Base-by-base conservation (phyloP, 1,140 invertebrate species). In the Ylistrum balloti region DNA sequence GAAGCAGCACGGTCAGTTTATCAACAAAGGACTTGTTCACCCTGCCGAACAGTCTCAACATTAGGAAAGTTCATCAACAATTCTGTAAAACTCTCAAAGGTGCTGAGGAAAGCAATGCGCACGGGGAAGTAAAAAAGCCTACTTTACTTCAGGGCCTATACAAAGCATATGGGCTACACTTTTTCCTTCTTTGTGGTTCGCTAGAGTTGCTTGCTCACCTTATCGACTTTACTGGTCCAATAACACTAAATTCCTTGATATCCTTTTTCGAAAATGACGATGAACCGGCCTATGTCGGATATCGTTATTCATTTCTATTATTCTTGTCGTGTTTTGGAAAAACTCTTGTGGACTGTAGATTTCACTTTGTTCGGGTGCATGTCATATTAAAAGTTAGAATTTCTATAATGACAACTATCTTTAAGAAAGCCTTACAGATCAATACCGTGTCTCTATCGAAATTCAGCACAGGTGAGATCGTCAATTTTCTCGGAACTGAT, bases 391-490 rank as follows among this genome's bases (percentile, higher is more conserved):
- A 28, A 74, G 17, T 11, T 7, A 74, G 56, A n/a, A 74, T 74
- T 74, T 74, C 56, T 28, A 28, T 74, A 5, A 74, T 74, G 56
- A 74, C 56, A 28, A 74, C 56, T 28, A n/a, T 74, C 5, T 74
- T 5, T n/a, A 22, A 74, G 56, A 74, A 74, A 28, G 56, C 56
- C 5, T 7, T 74, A n/a, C 9, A n/a, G n/a, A 28, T 74, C n/a
- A 74, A 17, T 74, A 74, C 56, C 28, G 56, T 74, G 5, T 9
- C 56, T 74, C 17, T 74, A 28, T 74, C 56, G 28, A n/a, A 74
- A n/a, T 74, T 74, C n/a, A 74, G 56, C 56, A 74, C 56, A 28
- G 56, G 56, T 11, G 56, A 74, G n/a, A 74, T 74, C 28, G 56
- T 74, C 17, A 74, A 74, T 74, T 74, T 74, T 74, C 56, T 74